Conservation (phyloP, 2,797 vertebrate genomes). For the Pseudomugil tenellus region DNA sequence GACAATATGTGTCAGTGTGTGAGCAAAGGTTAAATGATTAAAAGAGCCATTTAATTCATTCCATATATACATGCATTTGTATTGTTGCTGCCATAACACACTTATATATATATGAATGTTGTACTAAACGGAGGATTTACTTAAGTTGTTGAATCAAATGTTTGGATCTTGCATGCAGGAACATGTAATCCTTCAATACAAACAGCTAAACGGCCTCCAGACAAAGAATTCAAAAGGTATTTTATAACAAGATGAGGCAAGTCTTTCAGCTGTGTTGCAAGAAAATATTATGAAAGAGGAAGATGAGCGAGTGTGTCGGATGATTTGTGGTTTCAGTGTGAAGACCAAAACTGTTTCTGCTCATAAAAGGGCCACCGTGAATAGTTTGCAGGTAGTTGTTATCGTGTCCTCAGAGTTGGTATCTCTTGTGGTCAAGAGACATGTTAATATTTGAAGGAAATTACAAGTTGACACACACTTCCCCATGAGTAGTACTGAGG, state of each 20-base stretch:
- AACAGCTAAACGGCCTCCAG: slow-evolving; percentile 3
- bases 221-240: slow-evolving; percentile 30
- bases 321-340: slow-evolving; percentile 38
- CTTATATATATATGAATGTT: not conserved
- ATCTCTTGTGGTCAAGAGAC: too few relatives aligned
- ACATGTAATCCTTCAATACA: not conserved
- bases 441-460: too few relatives aligned
- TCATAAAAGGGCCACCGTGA: slow-evolving; percentile 3
- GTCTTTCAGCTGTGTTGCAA: slow-evolving; percentile 38
- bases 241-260: slow-evolving; percentile 46
- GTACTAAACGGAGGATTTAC: not conserved
- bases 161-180: slow-evolving; percentile 9
- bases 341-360: slow-evolving; percentile 2
- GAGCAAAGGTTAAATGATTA: not conserved
- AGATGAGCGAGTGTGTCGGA: slow-evolving; percentile 28
- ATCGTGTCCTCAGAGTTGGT: slow-evolving; percentile 7
- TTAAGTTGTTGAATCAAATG: not conserved
- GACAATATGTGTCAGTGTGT: slow-evolving; percentile 4
- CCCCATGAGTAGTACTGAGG: not conserved
- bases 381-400: slow-evolving; percentile 25
- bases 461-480: too few relatives aligned
- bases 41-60: not conserved
- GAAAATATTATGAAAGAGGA: slow-evolving; percentile 22
- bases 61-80: slow-evolving; percentile 2
- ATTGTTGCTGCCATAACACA: not conserved